These are phyloP conservation scores for Potorous gilbertii DNA, from an alignment of 2,797 vertebrate genomes.

Conservation along the genomic window DNA sequence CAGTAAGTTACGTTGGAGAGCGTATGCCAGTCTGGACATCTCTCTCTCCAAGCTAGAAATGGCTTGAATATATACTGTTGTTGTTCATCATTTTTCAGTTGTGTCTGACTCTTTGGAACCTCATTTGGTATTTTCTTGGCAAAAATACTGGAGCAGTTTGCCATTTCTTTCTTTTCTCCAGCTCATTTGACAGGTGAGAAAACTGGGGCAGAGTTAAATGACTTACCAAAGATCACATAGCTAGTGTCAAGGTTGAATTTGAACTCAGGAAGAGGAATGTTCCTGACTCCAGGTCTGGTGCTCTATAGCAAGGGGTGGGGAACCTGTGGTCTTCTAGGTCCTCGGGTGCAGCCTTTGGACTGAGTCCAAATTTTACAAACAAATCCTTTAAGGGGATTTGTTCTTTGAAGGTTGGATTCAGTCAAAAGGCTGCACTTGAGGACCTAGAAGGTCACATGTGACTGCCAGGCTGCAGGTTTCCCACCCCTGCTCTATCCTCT, in stretches of 20 bases:
- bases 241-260: background rate
- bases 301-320: background rate
- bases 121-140: background rate
- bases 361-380: no score
- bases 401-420: no score
- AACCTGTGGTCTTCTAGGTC: no score
- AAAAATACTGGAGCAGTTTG: background rate
- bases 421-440: no score
- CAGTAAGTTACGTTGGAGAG: background rate
- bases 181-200: background rate
- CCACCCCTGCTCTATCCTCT: background rate
- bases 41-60: background rate
- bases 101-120: background rate
- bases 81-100: background rate
- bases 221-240: background rate
- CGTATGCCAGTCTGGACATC: background rate
- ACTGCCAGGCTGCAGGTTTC: no score
- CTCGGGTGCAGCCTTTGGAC: no score
- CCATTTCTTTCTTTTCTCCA: background rate
- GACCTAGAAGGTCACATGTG: no score
- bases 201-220: background rate
- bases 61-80: background rate
- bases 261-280: background rate
- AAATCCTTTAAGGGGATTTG: no score
- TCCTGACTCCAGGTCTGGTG: background rate